Evolutionary conservation across 2,113 vertebrate species (phyloP).

Genomic region (Tupaia tana): DNA sequence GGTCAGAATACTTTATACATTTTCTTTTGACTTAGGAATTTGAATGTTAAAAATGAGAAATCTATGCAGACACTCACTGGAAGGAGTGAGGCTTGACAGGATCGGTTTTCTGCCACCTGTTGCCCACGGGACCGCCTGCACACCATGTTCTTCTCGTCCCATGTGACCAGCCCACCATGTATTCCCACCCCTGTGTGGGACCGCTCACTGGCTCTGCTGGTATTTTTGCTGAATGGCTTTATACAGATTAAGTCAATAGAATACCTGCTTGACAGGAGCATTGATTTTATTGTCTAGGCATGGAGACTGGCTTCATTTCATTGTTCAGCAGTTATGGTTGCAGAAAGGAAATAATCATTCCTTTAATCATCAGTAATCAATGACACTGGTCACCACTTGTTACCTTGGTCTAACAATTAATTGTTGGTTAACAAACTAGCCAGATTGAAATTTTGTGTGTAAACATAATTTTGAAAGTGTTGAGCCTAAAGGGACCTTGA

Average conservation of each 20-base stretch:
- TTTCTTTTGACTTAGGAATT: conserved; percentile 1
- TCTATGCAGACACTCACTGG: background rate
- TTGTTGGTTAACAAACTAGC: background rate
- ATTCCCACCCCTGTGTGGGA: background rate
- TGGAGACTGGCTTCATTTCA: background rate
- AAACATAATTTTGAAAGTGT: background rate
- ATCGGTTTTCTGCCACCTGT: background rate
- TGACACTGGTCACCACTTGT: background rate
- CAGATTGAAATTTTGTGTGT: background rate
- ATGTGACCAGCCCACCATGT: background rate
- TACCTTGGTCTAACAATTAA: background rate
- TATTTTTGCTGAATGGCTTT: conserved; percentile 2
- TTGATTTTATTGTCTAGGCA: background rate
- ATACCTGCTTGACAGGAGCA: conserved; percentile 1
- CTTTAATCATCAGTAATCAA: background rate
- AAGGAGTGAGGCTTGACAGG: background rate
- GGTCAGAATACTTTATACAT: background rate
- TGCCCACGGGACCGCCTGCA: background rate
- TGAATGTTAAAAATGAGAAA: background rate
- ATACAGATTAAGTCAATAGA: background rate
- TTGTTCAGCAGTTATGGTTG: conserved; percentile 3
- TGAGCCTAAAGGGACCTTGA: background rate
- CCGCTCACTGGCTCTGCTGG: conserved; percentile 11
- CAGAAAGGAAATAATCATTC: background rate
- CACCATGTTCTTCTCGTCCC: background rate